Base-by-base conservation (phyloP, 1,140 invertebrate genomes). In the Maniola jurtina region DNA sequence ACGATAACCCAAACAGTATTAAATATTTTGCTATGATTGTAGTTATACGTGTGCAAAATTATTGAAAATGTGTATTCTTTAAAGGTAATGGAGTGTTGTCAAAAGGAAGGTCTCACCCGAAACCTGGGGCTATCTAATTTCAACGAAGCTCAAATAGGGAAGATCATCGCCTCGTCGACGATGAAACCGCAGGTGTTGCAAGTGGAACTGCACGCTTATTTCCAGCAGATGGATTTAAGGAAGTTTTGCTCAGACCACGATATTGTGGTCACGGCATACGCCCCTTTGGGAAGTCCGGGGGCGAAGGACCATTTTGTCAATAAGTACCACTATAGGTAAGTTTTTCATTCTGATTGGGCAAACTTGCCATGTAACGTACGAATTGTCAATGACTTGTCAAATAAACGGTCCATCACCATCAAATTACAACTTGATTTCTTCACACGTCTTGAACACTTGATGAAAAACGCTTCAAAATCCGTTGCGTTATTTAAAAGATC, bases 61-160 rank as follows among this genome's bases (percentile, higher is more conserved):
- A 48, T n/a, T n/a, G 11, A 48, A 1, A 54, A 7, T 54, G 25
- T 57, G 13, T 38, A 11, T 11, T 35, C 6, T 55, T 55, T 55
- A 2, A 62, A 95, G 94, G 93, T 92, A 88, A 95, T 96, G 95
- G 95, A 96, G 86, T 90, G 94, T 66, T 93, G 95, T 76, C 93
- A 95, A 6, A 92, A 92, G 66, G 90, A 90, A 38, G 94, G 95
- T 36, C 83, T 92, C n/a, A 83, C 93, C 14, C 93, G 92, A 77
- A 93, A 95, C 0, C 95, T 97, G 74, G 96, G 96, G 2, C 71
- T 97, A 6, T 96, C 96, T n/a, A 97, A 97, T 77, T 97, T 96
- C 73, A 96, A 95, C 76, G 89, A 93, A 66, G 76, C 88, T 11
- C 95, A 96, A 89, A 93, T 96, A 56, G 73, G 91, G 58, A 91